These are phyloP conservation scores for Dendrophyllia cribrosa DNA, from an alignment of 64 coral and sea anemone species.

Conservation along the genomic window DNA sequence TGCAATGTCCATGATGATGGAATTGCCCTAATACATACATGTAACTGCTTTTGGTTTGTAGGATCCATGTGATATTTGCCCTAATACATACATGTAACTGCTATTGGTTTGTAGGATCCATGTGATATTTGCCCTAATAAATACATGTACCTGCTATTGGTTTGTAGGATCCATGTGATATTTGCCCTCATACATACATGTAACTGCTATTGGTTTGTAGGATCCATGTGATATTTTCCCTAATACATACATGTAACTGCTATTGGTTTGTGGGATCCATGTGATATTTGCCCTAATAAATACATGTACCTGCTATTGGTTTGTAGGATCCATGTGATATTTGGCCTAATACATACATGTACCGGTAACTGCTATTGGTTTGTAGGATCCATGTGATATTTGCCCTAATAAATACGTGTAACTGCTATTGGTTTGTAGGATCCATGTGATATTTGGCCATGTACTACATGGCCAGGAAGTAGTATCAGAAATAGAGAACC, in stretches of 20 bases:
- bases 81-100: too few species aligned
- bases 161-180: slow-evolving; percentile 54
- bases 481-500: slow-evolving; percentile 87
- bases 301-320: too few species aligned
- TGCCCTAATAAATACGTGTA: too few species aligned
- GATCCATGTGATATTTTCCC: slow-evolving; percentile 88
- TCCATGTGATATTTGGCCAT: slow-evolving; percentile 93
- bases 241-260: too few species aligned
- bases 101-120: neutral
- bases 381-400: slow-evolving; percentile 65
- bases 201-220: too few species aligned
- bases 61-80: slow-evolving; percentile 88
- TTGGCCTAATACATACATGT: too few species aligned
- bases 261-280: neutral
- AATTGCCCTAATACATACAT: too few species aligned
- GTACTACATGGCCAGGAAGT: slow-evolving; percentile 94
- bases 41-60: too few species aligned
- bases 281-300: slow-evolving; percentile 97
- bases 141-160: too few species aligned
- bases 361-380: too few species aligned
- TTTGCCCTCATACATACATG: too few species aligned
- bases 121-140: slow-evolving; percentile 96
- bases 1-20: too few species aligned
- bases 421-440: neutral
- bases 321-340: slow-evolving; percentile 65